Base-by-base conservation (phyloP, 2,888 invertebrate species). In the Camponotus fellah region DNA sequence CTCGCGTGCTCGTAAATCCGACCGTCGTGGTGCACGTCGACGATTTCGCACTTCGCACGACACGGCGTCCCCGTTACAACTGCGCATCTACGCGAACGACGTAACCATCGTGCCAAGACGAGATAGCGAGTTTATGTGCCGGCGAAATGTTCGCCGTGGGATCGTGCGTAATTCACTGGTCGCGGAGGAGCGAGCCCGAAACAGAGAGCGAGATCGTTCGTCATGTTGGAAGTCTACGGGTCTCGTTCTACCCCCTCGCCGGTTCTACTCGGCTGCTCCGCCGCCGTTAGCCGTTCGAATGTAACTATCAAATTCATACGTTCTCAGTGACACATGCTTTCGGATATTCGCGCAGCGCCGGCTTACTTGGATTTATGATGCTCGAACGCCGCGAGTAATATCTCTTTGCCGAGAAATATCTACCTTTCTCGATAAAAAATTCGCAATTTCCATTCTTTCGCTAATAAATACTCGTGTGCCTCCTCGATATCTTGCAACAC, bases 21-120 rank as follows among this genome's bases (percentile, higher is more conserved):
- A 49, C 26, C 82, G 74, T 72, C 76, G 85, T 56, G 72, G 77
- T 53, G 53, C 53, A 65, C 82, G 82, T 85, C 84, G 83, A 80
- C 88, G 86, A 88, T 88, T 86, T 87, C 86, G 83, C 88, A 79
- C 82, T 82, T 86, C 79, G 84, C 69, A 80, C 81, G 71, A 60
- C 58, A 80, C 32, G 82, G 76, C 49, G 49, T n/a, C 49, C 60
- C 74, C 81, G 85, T 79, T 68, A 81, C 81, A 84, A 86, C 77
- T 32, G 75, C 4, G 81, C 72, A 76, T 46, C 74, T 56, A 65
- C 26, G 62, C 71, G 79, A 60, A 80, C 71, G 46, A 71, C 58
- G 65, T 49, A 71, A 85, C 75, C 65, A 76, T 75, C 32, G 46
- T 79, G 56, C 60, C 75, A 56, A 68, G 62, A 66, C 71, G 62